Percentiles rank a stretch among this genome's conserved stretches.
phyloP scores from a whole-genome alignment of 2,113 vertebrate genomes.

The Prunella fulvescens region DNA sequence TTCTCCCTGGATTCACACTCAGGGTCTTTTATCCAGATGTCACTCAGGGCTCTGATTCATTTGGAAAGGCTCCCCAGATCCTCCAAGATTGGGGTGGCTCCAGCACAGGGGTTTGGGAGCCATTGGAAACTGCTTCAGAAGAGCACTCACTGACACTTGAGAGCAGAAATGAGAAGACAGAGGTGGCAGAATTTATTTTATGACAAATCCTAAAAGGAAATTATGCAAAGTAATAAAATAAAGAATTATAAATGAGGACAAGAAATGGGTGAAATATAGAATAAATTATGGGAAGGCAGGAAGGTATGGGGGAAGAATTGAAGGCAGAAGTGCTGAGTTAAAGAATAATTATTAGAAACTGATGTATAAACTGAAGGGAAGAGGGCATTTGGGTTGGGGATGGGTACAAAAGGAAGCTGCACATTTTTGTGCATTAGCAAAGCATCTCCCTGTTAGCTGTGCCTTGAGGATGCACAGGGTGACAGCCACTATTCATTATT shows the following conservation, averaged over 20 bases:
- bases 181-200: constrained; percentile 61
- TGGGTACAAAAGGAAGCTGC: neutral
- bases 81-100: neutral
- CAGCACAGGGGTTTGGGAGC: neutral
- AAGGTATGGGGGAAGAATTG: neutral
- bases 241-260: constrained; percentile 66
- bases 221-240: constrained; percentile 72
- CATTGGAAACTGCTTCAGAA: neutral
- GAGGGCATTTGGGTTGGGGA: neutral
- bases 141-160: neutral
- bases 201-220: constrained; percentile 65
- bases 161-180: constrained; percentile 12
- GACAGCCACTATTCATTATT: neutral
- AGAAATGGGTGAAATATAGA: constrained; percentile 50
- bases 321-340: constrained; percentile 42
- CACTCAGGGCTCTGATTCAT: neutral
- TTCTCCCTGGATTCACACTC: neutral
- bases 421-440: neutral
- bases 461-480: neutral
- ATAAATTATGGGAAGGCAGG: constrained; percentile 47
- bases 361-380: neutral
- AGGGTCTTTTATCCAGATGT: neutral
- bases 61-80: neutral
- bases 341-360: constrained; percentile 28
- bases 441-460: neutral